Conservation (phyloP, 2,113 vertebrate genomes). For the Melanotaenia duboulayi region DNA sequence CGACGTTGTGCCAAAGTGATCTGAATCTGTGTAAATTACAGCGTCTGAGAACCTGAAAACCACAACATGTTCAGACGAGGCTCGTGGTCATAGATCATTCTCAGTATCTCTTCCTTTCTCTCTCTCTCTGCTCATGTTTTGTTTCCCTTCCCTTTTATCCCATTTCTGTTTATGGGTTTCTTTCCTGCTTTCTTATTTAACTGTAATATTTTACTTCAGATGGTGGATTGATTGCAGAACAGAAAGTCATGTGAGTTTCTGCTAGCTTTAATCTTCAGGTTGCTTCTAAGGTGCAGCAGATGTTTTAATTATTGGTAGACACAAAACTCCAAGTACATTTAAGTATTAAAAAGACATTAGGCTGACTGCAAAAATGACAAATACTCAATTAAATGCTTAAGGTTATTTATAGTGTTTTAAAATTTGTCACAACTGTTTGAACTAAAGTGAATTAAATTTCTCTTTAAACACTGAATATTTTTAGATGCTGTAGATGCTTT, state of each 20-base stretch:
- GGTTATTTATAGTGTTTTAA: too few species aligned
- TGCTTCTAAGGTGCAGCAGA: background rate
- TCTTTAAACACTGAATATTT: too few species aligned
- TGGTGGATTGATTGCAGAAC: background rate
- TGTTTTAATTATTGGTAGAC: background rate
- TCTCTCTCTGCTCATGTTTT: constrained; percentile 23
- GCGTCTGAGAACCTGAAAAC: constrained; percentile 70
- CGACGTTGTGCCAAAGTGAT: constrained; percentile 61
- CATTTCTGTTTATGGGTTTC: constrained; percentile 3
- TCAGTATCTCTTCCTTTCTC: constrained; percentile 2
- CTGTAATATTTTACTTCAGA: background rate
- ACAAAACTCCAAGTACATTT: background rate
- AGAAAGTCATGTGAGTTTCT: background rate
- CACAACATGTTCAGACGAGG: constrained; percentile 66
- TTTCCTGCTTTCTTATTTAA: background rate
- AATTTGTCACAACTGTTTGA: too few species aligned
- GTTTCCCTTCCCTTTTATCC: background rate
- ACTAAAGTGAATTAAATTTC: too few species aligned
- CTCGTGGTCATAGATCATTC: constrained; percentile 17
- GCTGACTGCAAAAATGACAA: background rate
- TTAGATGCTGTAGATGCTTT: too few species aligned
- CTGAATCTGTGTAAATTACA: constrained; percentile 71
- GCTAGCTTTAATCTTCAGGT: background rate
- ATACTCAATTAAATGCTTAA: too few species aligned
- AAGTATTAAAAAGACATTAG: background rate